A percentile compares a stretch with the other conserved stretches of the same genome.
Conservation (phyloP, 2,888 invertebrate genomes). For the Macrostomum cliftonense region DNA sequence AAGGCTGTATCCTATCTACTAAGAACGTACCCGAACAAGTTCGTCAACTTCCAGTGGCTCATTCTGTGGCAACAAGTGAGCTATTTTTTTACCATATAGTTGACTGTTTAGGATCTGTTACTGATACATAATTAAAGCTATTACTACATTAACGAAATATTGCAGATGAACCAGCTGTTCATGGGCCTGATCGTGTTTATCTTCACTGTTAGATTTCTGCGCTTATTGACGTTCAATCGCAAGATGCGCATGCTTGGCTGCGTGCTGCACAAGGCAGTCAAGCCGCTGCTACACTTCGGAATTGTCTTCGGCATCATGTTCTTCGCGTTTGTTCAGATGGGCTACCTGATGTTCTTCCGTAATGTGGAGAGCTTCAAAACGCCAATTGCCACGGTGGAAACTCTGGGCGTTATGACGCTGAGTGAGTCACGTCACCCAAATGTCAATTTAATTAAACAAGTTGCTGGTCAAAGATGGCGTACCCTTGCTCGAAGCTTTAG, state of each 20-base stretch:
- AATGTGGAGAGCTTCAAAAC: slow-evolving; percentile 18
- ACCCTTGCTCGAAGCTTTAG: no score
- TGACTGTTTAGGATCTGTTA: no score
- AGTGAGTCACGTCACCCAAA: no score
- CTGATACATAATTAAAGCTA: no score
- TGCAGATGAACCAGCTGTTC: slow-evolving; percentile 23
- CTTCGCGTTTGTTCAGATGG: slow-evolving; percentile 26
- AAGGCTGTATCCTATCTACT: slow-evolving; percentile 11
- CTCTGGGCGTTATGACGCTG: slow-evolving; percentile 28
- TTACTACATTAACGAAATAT: no score
- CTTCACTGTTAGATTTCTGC: slow-evolving; percentile 34
- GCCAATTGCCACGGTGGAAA: slow-evolving; percentile 22
- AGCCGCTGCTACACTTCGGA: slow-evolving; percentile 27
- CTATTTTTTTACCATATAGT: no score
- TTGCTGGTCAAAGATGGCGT: no score
- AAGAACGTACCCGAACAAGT: slow-evolving; percentile 13
- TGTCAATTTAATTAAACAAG: no score
- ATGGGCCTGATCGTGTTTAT: slow-evolving; percentile 34
- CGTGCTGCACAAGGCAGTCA: slow-evolving; percentile 23
- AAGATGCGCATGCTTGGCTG: slow-evolving; percentile 25
- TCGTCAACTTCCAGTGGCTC: slow-evolving; percentile 17
- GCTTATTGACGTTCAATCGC: slow-evolving; percentile 35
- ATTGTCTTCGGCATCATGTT: slow-evolving; percentile 26
- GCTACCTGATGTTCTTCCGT: slow-evolving; percentile 19
- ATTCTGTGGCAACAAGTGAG: slow-evolving; percentile 14